phyloP scores from a whole-genome alignment of 2,888 invertebrate genomes.

The Emmelina monodactyla region DNA sequence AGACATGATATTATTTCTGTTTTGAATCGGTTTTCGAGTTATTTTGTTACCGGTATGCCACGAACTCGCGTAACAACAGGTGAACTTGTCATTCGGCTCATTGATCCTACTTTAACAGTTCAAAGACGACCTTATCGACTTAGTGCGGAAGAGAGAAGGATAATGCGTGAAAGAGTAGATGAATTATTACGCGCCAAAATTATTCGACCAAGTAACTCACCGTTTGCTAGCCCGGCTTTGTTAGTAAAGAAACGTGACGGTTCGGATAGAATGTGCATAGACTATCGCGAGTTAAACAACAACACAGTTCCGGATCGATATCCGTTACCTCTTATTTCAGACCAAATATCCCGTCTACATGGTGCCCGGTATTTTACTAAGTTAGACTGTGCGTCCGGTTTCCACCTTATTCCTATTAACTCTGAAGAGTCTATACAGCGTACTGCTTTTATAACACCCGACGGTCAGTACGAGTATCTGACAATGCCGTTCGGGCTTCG shows the following conservation, averaged over 20 bases:
- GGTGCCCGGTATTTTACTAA: conserved; percentile 4
- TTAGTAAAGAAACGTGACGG: conserved; percentile 18
- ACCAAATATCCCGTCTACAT: conserved; percentile 9
- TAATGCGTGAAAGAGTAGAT: too few relatives aligned
- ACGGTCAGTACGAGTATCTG: conserved; percentile 10
- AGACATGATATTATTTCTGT: conserved; percentile 14
- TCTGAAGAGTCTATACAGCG: conserved; percentile 6
- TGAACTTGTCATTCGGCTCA: too few relatives aligned
- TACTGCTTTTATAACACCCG: too few relatives aligned
- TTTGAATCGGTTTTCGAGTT: too few relatives aligned
- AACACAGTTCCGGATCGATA: conserved; percentile 12
- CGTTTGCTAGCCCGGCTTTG: conserved; percentile 17
- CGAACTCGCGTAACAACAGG: too few relatives aligned
- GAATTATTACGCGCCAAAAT: too few relatives aligned
- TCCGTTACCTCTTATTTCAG: conserved; percentile 10
- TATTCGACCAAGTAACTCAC: too few relatives aligned
- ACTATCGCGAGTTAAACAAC: conserved; percentile 13
- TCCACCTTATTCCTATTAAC: conserved; percentile 13
- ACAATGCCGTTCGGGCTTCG: conserved; percentile 13
- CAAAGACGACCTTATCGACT: too few relatives aligned
- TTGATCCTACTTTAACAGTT: too few relatives aligned
- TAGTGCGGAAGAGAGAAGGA: too few relatives aligned
- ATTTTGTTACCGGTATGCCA: too few relatives aligned
- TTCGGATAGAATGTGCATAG: conserved; percentile 16
- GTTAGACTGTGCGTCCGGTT: conserved; percentile 9